Evolutionary conservation across 2,797 vertebrate species (phyloP).

Genomic region (Sphenodon punctatus): DNA sequence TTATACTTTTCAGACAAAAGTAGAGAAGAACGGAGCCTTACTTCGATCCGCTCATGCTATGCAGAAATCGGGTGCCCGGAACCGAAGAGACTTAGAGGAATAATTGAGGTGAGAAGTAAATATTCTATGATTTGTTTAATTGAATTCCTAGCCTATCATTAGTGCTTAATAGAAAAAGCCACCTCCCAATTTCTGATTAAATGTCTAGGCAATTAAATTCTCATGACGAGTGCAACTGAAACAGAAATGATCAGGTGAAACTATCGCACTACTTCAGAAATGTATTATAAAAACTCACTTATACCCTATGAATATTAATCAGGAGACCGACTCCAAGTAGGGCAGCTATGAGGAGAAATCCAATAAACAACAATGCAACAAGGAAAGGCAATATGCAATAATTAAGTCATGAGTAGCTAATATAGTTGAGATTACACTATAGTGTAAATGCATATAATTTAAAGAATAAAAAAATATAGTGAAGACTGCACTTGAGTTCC

Average conservation of each 20-base stretch:
- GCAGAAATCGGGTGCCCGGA: not conserved
- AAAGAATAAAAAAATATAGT: not conserved
- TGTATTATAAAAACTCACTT: not conserved
- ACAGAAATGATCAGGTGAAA: not conserved
- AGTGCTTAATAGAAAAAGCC: not conserved
- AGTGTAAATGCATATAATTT: not conserved
- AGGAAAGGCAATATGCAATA: constrained; percentile 40
- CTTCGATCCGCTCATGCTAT: not conserved
- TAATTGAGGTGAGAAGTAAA: not conserved
- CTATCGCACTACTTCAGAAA: not conserved
- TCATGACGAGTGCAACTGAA: not conserved
- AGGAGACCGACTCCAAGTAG: not conserved
- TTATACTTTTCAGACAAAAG: too few species aligned
- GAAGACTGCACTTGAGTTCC: not conserved
- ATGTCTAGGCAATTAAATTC: not conserved
- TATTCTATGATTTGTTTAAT: not conserved
- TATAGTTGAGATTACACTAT: not conserved
- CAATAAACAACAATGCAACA: constrained; percentile 23
- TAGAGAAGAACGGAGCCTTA: not conserved
- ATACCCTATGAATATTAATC: not conserved
- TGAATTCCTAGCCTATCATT: not conserved
- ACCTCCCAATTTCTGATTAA: not conserved
- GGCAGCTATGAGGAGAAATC: constrained; percentile 43
- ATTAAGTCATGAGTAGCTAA: constrained; percentile 41
- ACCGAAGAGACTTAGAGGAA: not conserved